A percentile compares a stretch with the other conserved stretches of the same genome.
Evolutionary conservation across 2,113 vertebrate species (phyloP).

Genomic region (Coturnix japonica): DNA sequence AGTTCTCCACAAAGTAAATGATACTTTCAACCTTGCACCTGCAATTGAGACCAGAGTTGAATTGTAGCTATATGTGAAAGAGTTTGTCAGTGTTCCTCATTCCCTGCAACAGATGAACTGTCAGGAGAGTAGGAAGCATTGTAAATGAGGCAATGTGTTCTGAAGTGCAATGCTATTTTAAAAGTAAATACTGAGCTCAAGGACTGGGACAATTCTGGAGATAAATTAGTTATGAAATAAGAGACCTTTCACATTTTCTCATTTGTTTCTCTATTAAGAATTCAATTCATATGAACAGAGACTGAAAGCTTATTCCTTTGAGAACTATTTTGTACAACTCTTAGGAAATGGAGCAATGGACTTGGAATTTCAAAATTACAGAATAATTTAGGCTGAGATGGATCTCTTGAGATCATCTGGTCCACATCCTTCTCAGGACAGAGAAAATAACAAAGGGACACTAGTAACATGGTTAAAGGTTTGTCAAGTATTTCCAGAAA

Average conservation of each 20-base stretch:
- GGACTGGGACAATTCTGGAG: not conserved
- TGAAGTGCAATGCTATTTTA: not conserved
- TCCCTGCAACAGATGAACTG: slow-evolving; percentile 12
- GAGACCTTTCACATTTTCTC: not conserved
- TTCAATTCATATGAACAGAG: not conserved
- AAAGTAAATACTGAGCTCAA: not conserved
- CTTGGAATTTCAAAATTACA: not conserved
- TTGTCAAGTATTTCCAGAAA: not conserved
- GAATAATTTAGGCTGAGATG: not conserved
- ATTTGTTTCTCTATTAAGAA: not conserved
- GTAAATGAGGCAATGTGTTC: not conserved
- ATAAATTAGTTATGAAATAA: not conserved
- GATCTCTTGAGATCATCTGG: not conserved
- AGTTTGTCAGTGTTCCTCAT: not conserved
- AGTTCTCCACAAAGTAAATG: not conserved
- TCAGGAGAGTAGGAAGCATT: slow-evolving; percentile 1
- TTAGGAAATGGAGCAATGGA: not conserved
- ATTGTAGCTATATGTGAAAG: not conserved
- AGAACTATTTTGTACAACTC: not conserved
- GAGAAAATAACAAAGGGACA: not conserved
- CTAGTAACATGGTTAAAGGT: not conserved
- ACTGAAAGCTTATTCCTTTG: not conserved
- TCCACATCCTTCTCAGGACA: not conserved
- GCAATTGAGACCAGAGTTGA: not conserved
- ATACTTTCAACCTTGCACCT: slow-evolving; percentile 10